These are phyloP conservation scores for Phylloscopus collybita DNA, from an alignment of 2,797 vertebrate species.

Conservation along the genomic window DNA sequence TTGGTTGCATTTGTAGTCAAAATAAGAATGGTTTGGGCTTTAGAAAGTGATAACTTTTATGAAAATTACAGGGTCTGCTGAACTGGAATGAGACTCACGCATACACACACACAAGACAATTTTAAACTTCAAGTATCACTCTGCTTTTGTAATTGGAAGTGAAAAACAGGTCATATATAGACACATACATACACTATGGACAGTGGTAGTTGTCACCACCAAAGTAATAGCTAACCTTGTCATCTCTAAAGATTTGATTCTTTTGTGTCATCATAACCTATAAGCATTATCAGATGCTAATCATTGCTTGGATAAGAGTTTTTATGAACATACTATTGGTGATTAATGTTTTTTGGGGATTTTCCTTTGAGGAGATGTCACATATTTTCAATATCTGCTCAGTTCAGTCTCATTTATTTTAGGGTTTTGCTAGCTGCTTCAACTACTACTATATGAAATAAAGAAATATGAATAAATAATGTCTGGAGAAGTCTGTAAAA, in stretches of 20 bases:
- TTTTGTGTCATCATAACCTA: rapidly evolving
- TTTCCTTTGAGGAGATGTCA: not conserved
- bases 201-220: not conserved
- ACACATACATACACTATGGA: not conserved
- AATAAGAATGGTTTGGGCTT: not conserved
- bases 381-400: not conserved
- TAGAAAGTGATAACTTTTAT: not conserved
- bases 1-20: not conserved
- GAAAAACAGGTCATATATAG: not conserved
- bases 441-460: not conserved
- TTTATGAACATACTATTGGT: not conserved
- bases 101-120: too few relatives aligned
- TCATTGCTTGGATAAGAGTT: not conserved
- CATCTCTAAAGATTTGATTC: not conserved
- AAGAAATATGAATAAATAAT: not conserved
- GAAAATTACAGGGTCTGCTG: not conserved
- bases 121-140: not conserved
- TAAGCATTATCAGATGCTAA: not conserved
- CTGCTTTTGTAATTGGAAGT: not conserved
- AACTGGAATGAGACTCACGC: not conserved
- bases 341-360: not conserved
- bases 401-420: not conserved
- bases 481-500: not conserved
- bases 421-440: not conserved
- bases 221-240: not conserved